Evolutionary conservation across 1,140 invertebrate genomes (phyloP).

Genomic region (Drosophila nigrodunni): DNA sequence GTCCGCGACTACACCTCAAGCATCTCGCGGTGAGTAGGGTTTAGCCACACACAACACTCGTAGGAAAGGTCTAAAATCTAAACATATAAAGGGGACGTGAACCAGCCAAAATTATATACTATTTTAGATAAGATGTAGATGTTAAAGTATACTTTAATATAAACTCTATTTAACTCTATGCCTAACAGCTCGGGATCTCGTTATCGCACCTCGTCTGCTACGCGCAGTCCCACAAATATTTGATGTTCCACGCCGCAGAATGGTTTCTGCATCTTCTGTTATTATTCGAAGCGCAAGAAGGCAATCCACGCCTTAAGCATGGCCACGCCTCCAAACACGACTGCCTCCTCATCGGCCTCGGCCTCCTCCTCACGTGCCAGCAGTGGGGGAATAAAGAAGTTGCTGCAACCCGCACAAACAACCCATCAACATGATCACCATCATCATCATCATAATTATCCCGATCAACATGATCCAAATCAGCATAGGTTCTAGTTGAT

Average conservation of each 20-base stretch:
- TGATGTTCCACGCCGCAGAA: constrained; percentile 84
- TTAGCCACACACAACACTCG: no score
- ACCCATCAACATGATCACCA: no score
- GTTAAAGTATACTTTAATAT: no score
- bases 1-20: constrained; percentile 74
- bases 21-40: constrained; percentile 67
- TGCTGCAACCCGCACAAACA: constrained; percentile 35
- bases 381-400: constrained; percentile 56
- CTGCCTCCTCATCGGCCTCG: constrained; percentile 65
- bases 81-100: no score
- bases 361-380: constrained; percentile 65
- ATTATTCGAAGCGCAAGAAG: constrained; percentile 77
- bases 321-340: constrained; percentile 58
- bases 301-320: constrained; percentile 29
- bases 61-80: no score
- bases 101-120: no score
- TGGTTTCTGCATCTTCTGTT: constrained; percentile 84
- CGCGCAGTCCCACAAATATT: constrained; percentile 84
- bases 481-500: constrained; percentile 44
- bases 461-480: constrained; percentile 9
- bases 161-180: neutral
- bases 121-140: no score
- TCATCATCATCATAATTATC: no score
- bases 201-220: constrained; percentile 77
- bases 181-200: constrained; percentile 70